Percentiles rank a stretch among this genome's conserved stretches.
These are phyloP conservation scores for Orestias chungarensis DNA, from an alignment of 2,797 vertebrate species.

Conservation along the genomic window DNA sequence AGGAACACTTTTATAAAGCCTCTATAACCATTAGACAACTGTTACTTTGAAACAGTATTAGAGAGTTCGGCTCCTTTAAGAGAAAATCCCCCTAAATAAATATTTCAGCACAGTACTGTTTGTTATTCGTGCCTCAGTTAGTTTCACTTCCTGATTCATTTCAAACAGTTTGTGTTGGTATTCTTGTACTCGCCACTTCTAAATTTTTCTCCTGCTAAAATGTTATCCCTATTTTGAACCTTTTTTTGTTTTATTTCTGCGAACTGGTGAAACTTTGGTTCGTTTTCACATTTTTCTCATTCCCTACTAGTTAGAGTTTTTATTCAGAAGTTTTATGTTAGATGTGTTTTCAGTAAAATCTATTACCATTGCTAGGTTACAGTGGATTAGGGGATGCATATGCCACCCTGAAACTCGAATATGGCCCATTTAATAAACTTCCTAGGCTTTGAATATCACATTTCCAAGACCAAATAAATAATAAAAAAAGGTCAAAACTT, in stretches of 20 bases:
- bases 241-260: not conserved
- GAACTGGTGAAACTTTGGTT: not conserved
- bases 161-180: not conserved
- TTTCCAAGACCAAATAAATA: not conserved
- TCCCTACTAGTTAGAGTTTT: not conserved
- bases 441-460: not conserved
- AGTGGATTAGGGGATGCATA: not conserved
- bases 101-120: not conserved
- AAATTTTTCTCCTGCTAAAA: not conserved
- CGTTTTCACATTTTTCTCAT: not conserved
- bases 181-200: not conserved
- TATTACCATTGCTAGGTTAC: not conserved
- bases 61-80: not conserved
- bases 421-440: too few relatives aligned
- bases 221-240: not conserved
- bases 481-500: not conserved
- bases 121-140: not conserved
- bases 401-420: not conserved
- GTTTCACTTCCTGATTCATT: not conserved
- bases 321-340: constrained; percentile 3
- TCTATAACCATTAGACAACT: not conserved
- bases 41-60: not conserved
- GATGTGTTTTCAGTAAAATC: not conserved
- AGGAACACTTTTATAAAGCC: not conserved
- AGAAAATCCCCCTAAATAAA: not conserved